A percentile compares a stretch with the other conserved stretches of the same genome.
Evolutionary conservation across 2,113 vertebrate species (phyloP).

Genomic region (Corydoras sp.): DNA sequence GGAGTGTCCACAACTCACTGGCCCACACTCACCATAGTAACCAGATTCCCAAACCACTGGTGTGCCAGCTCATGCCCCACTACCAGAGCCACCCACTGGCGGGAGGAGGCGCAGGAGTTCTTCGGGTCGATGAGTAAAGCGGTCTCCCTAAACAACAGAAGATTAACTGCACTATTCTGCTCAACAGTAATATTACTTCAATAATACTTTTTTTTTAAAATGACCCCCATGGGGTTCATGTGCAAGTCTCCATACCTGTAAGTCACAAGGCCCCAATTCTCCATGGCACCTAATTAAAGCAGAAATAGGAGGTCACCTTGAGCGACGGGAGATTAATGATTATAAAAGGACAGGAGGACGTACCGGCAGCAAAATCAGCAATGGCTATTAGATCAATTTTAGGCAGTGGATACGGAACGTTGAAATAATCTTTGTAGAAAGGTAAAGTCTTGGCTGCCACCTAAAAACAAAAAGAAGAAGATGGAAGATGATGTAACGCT

Average conservation of each 20-base stretch:
- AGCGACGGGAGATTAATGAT: no score
- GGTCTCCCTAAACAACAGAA: conserved; percentile 75
- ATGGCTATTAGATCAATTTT: conserved; percentile 99
- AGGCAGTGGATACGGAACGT: conserved; percentile 95
- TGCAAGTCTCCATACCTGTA: conserved; percentile 76
- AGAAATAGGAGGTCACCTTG: background rate
- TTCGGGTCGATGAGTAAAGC: conserved; percentile 94
- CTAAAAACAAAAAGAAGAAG: conserved; percentile 62
- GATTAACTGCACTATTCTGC: no score
- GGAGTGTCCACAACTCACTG: no score
- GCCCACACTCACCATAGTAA: conserved; percentile 86
- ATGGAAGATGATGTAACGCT: background rate
- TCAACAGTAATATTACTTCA: no score
- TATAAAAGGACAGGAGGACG: conserved; percentile 31
- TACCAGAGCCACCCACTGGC: conserved; percentile 97
- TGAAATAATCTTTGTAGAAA: conserved; percentile 99
- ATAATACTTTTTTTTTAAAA: no score
- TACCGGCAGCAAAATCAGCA: conserved; percentile 98
- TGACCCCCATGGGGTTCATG: no score
- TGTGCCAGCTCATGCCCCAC: conserved; percentile 97
- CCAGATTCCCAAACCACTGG: conserved; percentile 99
- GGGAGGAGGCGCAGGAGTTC: conserved; percentile 94
- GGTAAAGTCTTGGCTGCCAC: conserved; percentile 98
- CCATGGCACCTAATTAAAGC: conserved; percentile 88
- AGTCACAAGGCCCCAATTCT: conserved; percentile 99